Base-by-base conservation (phyloP, 2,888 invertebrate species). In the Creontiades dilutus region DNA sequence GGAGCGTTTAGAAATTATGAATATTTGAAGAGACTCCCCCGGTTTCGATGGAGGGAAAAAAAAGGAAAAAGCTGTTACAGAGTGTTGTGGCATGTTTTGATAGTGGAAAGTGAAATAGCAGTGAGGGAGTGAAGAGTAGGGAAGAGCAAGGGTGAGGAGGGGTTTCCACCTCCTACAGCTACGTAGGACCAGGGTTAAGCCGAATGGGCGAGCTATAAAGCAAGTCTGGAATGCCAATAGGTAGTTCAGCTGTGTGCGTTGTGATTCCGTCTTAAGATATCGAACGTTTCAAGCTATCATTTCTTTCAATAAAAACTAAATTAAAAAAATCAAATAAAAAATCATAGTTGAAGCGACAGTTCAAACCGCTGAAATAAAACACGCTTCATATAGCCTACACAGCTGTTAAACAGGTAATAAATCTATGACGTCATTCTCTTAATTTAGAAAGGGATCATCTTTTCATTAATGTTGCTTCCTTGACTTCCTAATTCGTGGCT, bases 211-310 rank as follows among this genome's bases (percentile, higher is more conserved):
- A 13, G 82, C 52, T 78, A 87, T 68, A 80, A 86, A 86, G 78
- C 86, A 88, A 78, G 80, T 75, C 88, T 78, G 88, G 88, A 88
- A 88, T 88, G 78, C 88, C 80, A 80, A 80, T 88, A 80, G 88
- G 48, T 48, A 55, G 82, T 82, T 61, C 27, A 52, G 48, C 52
- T 78, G 78, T 81, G 81, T 48, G 86, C 47, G 75, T 86, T 75
- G 86, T 61, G 86, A 86, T 86, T 86, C 86, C 75, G 28, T 27
- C 78, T 12, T 52, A 13, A 47, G 80, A 81, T 81, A 52, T 82
- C 23, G 27, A 52, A 82, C 52, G n/a, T 52, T 52, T 23, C 61
- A 68, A 68, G n/a, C 37, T 28, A 57, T 37, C 28, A 85, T 37
- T n/a, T 9, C 16, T 2, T 52, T 52, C 13, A n/a, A 78, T 47